Base-by-base conservation (phyloP, 1,140 invertebrate species). In the Neoseiulus cucumeris region DNA sequence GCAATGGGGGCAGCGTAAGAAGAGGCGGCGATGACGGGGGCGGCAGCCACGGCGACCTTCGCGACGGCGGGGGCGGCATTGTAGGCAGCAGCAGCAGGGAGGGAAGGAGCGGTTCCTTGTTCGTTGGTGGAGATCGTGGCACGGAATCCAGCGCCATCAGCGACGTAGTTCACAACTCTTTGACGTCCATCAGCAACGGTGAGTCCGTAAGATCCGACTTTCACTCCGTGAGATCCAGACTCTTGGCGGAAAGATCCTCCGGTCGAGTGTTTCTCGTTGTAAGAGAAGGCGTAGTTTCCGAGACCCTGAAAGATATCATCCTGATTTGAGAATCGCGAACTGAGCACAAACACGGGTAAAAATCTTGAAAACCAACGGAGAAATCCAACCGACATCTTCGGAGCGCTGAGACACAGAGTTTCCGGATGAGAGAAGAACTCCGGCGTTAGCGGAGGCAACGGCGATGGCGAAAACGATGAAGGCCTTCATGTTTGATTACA, bases 1-100 rank as follows among this genome's bases (percentile, higher is more conserved):
- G 33, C 33, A 9, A 39, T 39, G 33, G 80, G 79, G 59, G 79
- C 79, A 25, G 80, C 71, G 20, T 80, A 74, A 29, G 76, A 76
- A 30, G 79, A 78, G 67, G 79, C 73, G 44, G 78, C 78, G 69
- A 80, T 64, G 14, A 64, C 68, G 25, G 65, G 45, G 20, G 51
- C 65, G 30, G 72, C 68, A 47, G 67, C 30, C 9, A 42, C 64
- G 30, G 66, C 55, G 30, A 45, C 75, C 66, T 74, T 74, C 44
- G 68, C 45, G 17, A 69, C 59, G 59, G 67, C 42, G 64, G 67
- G 75, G 66, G 76, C 75, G 33, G 68, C 66, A 45, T 67, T 67
- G 64, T 69, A 66, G 42, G 67, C 67, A 33, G 69, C 64, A 29
- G 68, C 68, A 9, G 67, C 20, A 12, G 66, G 59, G 22, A 68